Evolutionary conservation across 1,140 invertebrate genomes (phyloP).

Genomic region (Meloidogyne chitwoodi): DNA sequence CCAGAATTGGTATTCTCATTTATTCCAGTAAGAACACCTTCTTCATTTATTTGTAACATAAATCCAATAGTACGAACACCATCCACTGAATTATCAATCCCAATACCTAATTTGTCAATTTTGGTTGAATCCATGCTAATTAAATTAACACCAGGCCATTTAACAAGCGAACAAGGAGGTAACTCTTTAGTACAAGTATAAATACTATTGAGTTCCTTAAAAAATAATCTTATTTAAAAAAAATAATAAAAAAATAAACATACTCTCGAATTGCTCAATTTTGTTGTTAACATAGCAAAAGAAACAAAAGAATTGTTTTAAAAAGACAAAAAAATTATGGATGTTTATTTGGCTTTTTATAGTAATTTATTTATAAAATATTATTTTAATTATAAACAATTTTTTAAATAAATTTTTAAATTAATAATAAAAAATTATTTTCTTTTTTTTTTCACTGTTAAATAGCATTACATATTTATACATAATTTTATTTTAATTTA

Average conservation of each 20-base stretch:
- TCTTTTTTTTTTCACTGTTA: no score
- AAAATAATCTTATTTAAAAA: not conserved
- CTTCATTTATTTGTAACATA: not conserved
- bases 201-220: not conserved
- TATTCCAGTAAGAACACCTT: not conserved
- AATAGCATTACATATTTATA: no score
- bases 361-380: no score
- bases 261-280: not conserved
- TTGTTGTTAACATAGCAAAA: no score
- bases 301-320: no score
- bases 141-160: not conserved
- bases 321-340: no score
- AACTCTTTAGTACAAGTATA: not conserved
- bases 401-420: no score
- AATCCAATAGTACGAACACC: not conserved
- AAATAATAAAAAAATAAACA: no score
- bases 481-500: no score
- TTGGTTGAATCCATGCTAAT: not conserved
- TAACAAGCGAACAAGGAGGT: not conserved
- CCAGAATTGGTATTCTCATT: not conserved
- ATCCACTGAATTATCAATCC: not conserved
- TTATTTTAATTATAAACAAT: no score
- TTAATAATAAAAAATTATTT: no score
- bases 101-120: not conserved
- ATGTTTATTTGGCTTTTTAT: no score